Percentiles rank a stretch among this genome's conserved stretches.
These are phyloP conservation scores for Panthera leo DNA, from an alignment of 2,113 vertebrate genomes.

Conservation along the genomic window DNA sequence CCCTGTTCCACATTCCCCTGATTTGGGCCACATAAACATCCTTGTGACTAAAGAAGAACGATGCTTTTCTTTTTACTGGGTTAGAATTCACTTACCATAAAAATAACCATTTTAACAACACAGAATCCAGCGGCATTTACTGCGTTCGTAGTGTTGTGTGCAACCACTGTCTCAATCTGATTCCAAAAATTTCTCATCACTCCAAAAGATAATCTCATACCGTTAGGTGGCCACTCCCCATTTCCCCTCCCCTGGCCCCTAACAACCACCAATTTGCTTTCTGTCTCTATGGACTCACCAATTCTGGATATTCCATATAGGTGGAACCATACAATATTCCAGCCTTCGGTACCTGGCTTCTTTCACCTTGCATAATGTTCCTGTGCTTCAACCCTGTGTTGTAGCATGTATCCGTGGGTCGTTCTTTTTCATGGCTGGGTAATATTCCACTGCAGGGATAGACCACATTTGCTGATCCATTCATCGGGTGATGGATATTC, in stretches of 20 bases:
- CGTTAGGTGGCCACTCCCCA: not conserved
- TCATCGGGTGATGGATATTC: fast-evolving
- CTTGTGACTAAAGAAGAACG: not conserved
- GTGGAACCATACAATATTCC: not conserved
- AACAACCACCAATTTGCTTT: not conserved
- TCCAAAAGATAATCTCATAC: not conserved
- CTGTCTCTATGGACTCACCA: not conserved
- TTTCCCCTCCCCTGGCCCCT: not conserved
- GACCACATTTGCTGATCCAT: not conserved
- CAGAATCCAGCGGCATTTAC: not conserved
- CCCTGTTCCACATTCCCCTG: not conserved
- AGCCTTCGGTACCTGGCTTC: not conserved
- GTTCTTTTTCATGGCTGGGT: not conserved
- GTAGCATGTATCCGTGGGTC: fast-evolving
- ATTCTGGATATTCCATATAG: no score
- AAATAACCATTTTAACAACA: not conserved
- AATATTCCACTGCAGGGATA: fast-evolving
- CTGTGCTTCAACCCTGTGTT: fast-evolving
- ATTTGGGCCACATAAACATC: not conserved
- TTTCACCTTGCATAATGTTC: not conserved
- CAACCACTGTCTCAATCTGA: not conserved
- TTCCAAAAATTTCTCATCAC: not conserved
- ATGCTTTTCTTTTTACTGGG: not conserved
- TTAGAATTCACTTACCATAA: not conserved
- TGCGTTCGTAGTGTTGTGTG: fast-evolving